Evolutionary conservation across 1,140 invertebrate species (phyloP).

Genomic region (Pogonognathellus flavescens): DNA sequence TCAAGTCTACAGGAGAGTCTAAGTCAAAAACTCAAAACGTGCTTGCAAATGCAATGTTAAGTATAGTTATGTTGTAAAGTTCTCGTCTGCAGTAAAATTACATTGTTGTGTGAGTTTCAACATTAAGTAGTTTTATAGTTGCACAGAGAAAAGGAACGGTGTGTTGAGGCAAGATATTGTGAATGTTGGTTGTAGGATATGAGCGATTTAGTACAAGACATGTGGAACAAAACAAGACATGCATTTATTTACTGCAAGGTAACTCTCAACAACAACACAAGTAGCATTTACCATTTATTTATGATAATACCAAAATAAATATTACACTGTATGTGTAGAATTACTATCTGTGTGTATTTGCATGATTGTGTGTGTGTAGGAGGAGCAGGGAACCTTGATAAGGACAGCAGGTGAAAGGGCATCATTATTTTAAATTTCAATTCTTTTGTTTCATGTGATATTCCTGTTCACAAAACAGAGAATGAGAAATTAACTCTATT

Average conservation of each 20-base stretch:
- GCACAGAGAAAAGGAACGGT: too few relatives aligned
- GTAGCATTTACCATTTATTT: too few relatives aligned
- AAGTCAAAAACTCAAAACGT: conserved; percentile 32
- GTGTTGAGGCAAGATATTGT: too few relatives aligned
- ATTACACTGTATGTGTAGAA: not conserved
- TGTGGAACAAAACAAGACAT: too few relatives aligned
- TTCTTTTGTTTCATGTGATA: conserved; percentile 9
- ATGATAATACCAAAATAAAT: too few relatives aligned
- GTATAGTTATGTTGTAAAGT: not conserved
- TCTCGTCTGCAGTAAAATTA: not conserved
- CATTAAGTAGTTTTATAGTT: too few relatives aligned
- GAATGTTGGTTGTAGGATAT: too few relatives aligned
- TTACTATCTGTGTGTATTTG: not conserved
- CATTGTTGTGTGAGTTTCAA: too few relatives aligned
- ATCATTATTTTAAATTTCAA: not conserved
- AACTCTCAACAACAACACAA: too few relatives aligned
- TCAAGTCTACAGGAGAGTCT: conserved; percentile 22
- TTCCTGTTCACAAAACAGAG: conserved; percentile 3
- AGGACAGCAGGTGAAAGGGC: conserved; percentile 29
- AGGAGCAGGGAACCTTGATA: conserved; percentile 37
- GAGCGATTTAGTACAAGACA: too few relatives aligned
- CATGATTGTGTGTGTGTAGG: not conserved
- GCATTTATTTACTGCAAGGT: too few relatives aligned
- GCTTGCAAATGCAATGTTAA: not conserved
- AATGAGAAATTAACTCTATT: not conserved